Conservation (phyloP, 2,113 vertebrate species). For the Octodon degus region DNA sequence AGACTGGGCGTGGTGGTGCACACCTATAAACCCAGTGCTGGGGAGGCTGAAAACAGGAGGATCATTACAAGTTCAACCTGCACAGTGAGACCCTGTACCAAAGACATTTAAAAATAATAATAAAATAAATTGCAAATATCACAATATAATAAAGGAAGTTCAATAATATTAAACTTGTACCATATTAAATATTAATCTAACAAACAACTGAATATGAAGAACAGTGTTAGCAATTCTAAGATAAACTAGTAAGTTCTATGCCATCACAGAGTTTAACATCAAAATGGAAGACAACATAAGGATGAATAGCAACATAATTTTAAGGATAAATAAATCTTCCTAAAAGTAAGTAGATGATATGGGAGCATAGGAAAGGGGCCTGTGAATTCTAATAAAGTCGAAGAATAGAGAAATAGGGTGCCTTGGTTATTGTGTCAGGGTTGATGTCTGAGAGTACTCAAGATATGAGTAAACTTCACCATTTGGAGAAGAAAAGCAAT, state of each 20-base stretch:
- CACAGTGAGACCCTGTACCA: too few relatives aligned
- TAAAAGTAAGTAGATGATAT: background rate
- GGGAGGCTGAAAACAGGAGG: too few relatives aligned
- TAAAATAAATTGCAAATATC: slow-evolving; percentile 57
- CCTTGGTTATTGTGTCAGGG: background rate
- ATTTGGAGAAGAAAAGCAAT: background rate
- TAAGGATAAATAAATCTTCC: background rate
- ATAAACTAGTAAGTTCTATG: background rate
- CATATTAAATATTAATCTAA: slow-evolving; percentile 27
- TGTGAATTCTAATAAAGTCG: background rate
- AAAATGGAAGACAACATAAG: background rate
- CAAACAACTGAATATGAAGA: slow-evolving; percentile 32
- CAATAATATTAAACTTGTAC: background rate
- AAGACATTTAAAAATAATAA: too few relatives aligned
- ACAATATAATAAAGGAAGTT: slow-evolving; percentile 2
- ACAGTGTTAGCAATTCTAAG: slow-evolving; percentile 35
- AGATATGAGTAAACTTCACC: background rate
- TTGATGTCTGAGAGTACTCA: background rate
- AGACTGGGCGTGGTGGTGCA: too few relatives aligned
- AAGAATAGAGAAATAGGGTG: background rate
- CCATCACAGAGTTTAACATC: background rate
- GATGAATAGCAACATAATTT: background rate
- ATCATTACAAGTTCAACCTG: too few relatives aligned
- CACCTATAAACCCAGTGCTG: too few relatives aligned
- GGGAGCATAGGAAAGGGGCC: background rate